Percentiles rank a stretch among this genome's conserved stretches.
Conservation (phyloP, 1,140 invertebrate species). For the Sinonovacula constricta region DNA sequence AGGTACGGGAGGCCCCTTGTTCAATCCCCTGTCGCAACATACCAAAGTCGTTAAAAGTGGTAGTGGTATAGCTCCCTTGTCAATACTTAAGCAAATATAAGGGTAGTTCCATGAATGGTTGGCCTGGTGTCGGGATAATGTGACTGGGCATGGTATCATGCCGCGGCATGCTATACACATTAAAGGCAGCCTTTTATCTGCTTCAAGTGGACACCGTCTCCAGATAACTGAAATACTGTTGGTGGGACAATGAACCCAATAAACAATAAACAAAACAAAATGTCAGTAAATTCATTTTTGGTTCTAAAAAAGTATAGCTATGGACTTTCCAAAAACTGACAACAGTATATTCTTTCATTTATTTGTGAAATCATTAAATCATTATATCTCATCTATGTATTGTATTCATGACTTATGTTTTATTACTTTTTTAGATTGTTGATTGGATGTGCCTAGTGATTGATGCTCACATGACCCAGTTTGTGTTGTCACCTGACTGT, state of each 20-base stretch:
- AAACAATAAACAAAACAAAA: no score
- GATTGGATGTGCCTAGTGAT: conserved; percentile 65
- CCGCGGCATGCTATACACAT: no score
- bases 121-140: no score
- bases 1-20: background rate
- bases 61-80: background rate
- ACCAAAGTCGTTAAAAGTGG: background rate
- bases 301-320: no score
- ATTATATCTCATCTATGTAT: no score
- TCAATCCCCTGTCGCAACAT: background rate
- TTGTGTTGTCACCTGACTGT: conserved; percentile 66
- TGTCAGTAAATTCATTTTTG: no score
- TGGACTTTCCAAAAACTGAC: no score
- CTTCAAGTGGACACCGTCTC: background rate
- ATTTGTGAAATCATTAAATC: no score
- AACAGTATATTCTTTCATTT: no score
- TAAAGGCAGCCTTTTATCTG: no score
- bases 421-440: conserved; percentile 55
- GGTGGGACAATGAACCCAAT: no score
- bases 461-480: conserved; percentile 66
- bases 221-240: background rate
- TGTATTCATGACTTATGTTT: no score
- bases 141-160: background rate
- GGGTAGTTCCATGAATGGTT: background rate
- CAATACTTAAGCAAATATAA: background rate